Base-by-base conservation (phyloP, 53 echinoderm and acorn worm species). In the Glandiceps talaboti region DNA sequence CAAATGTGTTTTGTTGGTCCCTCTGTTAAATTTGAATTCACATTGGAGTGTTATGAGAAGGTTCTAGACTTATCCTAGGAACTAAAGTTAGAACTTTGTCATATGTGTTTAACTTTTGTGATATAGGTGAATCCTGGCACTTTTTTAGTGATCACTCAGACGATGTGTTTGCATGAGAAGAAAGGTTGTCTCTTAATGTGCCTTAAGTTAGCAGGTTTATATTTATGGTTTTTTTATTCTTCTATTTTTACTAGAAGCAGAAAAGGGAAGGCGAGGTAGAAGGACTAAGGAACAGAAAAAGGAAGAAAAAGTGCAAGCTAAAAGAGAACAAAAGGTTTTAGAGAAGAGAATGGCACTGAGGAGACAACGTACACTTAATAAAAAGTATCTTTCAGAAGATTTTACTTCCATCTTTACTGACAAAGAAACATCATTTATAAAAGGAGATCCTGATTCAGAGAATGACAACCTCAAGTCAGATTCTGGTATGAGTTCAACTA, bases 341-440 rank as follows among this genome's bases (percentile, higher is more conserved):
- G 88, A 87, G 75, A 89, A 89, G 83, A 89, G 85, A 73, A 73
- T 86, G 80, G 89, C 86, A 72, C 76, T 87, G 73, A 30, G 88
- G 28, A 79, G 82, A 28, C 82, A 83, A 30, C 80, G 86, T 25
- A 82, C 83, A 0, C 82, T 86, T 26, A 89, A 84, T 33, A 89
- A 83, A 31, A 77, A 82, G 30, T 89, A 85, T 75, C 82, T 82
- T 45, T 85, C 83, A 1, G 86, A 89, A 28, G 89, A 89, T 73
- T 87, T 87, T 77, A 45, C 64, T 45, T 84, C 88, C 33, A 84
- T 83, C 1, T 80, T 83, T 25, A 74, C 76, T 32, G 80, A 84
- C 6, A 45, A 45, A 20, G 64, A 45, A 20, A 6, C 27, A 12
- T 14, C 79, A 12, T 27, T 79, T 30, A n/a, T n/a, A 1, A n/a